These are phyloP conservation scores for Otus sunia DNA, from an alignment of 2,113 vertebrate genomes.

Conservation along the genomic window DNA sequence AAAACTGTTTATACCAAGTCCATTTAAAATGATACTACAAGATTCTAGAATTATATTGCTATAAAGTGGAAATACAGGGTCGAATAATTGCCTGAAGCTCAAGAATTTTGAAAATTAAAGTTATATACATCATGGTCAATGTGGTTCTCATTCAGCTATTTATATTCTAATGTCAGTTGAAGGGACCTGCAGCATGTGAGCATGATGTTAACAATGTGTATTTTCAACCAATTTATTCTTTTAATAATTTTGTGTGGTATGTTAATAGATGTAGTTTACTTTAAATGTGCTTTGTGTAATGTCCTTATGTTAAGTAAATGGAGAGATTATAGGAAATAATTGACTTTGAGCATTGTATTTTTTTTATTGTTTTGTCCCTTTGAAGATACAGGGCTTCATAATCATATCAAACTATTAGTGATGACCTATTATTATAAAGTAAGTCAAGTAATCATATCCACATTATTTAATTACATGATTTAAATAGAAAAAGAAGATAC, in stretches of 20 bases:
- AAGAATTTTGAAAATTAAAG: constrained; percentile 51
- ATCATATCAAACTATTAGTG: constrained; percentile 53
- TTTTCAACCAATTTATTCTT: constrained; percentile 37
- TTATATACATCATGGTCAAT: constrained; percentile 1
- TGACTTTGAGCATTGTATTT: constrained; percentile 18
- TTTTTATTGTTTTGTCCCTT: constrained; percentile 46
- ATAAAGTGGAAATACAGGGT: constrained; percentile 29
- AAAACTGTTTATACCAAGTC: constrained; percentile 48
- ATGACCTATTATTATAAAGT: constrained; percentile 47
- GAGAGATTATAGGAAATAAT: constrained; percentile 59
- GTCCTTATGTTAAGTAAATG: constrained; percentile 31
- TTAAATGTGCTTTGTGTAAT: constrained; percentile 39
- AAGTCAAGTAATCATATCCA: constrained; percentile 58
- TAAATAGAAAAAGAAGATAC: neutral
- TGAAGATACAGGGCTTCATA: constrained; percentile 48
- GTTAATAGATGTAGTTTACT: constrained; percentile 54
- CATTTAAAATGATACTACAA: constrained; percentile 52
- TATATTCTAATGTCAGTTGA: constrained; percentile 24
- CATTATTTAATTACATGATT: constrained; percentile 53
- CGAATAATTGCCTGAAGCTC: constrained; percentile 60
- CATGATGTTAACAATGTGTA: constrained; percentile 1
- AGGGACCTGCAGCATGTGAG: constrained; percentile 11
- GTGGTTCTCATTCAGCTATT: constrained; percentile 33
- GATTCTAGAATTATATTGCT: constrained; percentile 50
- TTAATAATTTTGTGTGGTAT: constrained; percentile 46